These are phyloP conservation scores for Mythimna vitellina DNA, from an alignment of 2,888 invertebrate species.

Conservation along the genomic window DNA sequence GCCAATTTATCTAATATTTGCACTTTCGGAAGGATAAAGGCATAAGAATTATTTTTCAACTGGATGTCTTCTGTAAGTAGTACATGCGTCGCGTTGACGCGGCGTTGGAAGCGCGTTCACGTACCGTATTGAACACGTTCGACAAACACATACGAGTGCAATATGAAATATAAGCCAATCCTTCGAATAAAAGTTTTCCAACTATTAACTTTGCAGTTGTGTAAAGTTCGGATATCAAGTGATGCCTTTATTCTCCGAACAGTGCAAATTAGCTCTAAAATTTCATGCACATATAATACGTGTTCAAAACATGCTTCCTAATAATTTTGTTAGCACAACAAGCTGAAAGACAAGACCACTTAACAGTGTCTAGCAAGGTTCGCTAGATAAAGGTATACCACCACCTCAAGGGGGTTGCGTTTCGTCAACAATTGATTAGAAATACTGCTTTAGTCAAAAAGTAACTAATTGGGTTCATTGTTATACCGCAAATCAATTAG, in stretches of 20 bases:
- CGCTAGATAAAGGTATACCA: constrained; percentile 45
- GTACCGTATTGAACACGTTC: background rate
- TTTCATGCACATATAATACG: constrained; percentile 40
- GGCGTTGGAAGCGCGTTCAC: background rate
- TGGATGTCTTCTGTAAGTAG: background rate
- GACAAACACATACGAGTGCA: background rate
- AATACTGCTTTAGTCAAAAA: background rate
- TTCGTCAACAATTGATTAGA: constrained; percentile 28
- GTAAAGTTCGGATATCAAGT: constrained; percentile 8
- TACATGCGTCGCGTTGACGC: background rate
- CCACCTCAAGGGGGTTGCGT: constrained; percentile 45
- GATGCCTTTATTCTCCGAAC: constrained; percentile 15
- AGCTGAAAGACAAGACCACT: constrained; percentile 52
- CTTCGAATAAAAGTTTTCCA: background rate
- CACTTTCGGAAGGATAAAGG: constrained; percentile 26
- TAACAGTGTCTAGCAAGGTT: constrained; percentile 41
- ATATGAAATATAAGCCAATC: background rate
- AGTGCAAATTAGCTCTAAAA: constrained; percentile 22
- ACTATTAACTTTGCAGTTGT: background rate
- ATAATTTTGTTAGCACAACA: constrained; percentile 58
- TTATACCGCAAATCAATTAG: background rate
- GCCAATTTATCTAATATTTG: constrained; percentile 40
- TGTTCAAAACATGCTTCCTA: constrained; percentile 51
- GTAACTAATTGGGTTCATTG: background rate
- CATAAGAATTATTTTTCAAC: background rate